Evolutionary conservation across 2,888 invertebrate species (phyloP).

Genomic region (Dryocosmus kuriphilus): DNA sequence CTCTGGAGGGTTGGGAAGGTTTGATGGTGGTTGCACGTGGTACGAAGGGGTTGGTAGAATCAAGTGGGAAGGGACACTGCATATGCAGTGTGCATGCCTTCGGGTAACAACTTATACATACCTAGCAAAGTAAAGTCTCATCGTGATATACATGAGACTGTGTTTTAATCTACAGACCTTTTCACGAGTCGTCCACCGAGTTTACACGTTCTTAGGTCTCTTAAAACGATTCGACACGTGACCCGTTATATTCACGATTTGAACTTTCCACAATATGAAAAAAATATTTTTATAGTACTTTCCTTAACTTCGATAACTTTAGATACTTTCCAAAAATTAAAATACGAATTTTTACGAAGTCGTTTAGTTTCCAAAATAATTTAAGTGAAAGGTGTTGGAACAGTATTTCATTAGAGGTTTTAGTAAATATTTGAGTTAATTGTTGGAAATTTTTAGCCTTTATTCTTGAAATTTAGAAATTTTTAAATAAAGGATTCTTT

Average conservation of each 20-base stretch:
- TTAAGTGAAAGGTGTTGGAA: no score
- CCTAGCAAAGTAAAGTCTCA: conserved; percentile 62
- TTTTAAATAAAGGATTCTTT: no score
- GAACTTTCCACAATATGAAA: not conserved
- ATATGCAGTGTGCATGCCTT: conserved; percentile 74
- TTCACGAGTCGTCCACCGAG: conserved; percentile 46
- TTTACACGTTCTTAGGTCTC: conserved; percentile 25
- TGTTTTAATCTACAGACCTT: conserved; percentile 62
- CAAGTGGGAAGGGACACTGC: conserved; percentile 63
- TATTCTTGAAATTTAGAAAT: no score
- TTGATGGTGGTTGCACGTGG: conserved; percentile 43
- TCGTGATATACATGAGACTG: conserved; percentile 70
- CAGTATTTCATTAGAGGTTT: no score
- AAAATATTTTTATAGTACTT: not conserved
- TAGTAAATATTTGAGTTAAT: no score
- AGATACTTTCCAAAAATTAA: no score
- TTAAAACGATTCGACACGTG: conserved; percentile 31
- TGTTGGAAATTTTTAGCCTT: no score
- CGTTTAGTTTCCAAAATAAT: no score
- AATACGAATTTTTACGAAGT: no score
- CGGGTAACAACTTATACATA: conserved; percentile 75
- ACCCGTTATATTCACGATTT: not conserved
- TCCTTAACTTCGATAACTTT: no score
- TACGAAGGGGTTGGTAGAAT: conserved; percentile 46
- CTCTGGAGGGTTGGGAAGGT: conserved; percentile 45